Conservation (phyloP, 2,888 invertebrate genomes). For the Cheilosia pagana region DNA sequence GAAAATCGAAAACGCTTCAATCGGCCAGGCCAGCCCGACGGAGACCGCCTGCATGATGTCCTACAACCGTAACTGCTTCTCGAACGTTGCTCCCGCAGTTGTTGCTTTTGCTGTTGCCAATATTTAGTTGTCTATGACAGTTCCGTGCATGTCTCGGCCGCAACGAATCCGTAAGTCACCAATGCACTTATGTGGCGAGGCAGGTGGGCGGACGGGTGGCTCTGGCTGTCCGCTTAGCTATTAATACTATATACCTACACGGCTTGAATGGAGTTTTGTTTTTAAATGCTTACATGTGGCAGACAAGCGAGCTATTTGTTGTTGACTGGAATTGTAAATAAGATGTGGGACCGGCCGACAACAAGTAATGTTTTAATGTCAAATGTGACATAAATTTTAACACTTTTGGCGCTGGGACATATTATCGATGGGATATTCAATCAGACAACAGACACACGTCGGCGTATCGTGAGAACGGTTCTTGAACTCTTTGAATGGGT, state of each 20-base stretch:
- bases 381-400: constrained; percentile 72
- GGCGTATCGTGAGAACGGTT: constrained; percentile 13
- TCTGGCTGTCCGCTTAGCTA: constrained; percentile 15
- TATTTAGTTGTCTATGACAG: constrained; percentile 64
- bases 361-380: constrained; percentile 69
- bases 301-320: constrained; percentile 59
- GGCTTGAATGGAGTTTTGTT: constrained; percentile 17
- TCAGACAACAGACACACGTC: constrained; percentile 4
- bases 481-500: background rate
- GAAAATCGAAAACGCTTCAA: constrained; percentile 18
- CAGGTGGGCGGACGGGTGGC: constrained; percentile 67
- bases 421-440: constrained; percentile 11
- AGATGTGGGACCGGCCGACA: constrained; percentile 51
- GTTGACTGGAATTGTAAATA: constrained; percentile 68
- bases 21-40: constrained; percentile 7
- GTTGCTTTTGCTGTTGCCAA: constrained; percentile 43
- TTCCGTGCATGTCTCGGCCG: constrained; percentile 46
- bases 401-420: constrained; percentile 61
- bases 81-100: constrained; percentile 63
- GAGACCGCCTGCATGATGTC: constrained; percentile 40
- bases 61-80: constrained; percentile 36
- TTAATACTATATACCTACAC: background rate
- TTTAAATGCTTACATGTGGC: constrained; percentile 46
- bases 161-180: constrained; percentile 67
- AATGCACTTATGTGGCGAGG: constrained; percentile 40